Evolutionary conservation across 2,113 vertebrate species (phyloP).

Genomic region (Phalacrocorax brasilianus): DNA sequence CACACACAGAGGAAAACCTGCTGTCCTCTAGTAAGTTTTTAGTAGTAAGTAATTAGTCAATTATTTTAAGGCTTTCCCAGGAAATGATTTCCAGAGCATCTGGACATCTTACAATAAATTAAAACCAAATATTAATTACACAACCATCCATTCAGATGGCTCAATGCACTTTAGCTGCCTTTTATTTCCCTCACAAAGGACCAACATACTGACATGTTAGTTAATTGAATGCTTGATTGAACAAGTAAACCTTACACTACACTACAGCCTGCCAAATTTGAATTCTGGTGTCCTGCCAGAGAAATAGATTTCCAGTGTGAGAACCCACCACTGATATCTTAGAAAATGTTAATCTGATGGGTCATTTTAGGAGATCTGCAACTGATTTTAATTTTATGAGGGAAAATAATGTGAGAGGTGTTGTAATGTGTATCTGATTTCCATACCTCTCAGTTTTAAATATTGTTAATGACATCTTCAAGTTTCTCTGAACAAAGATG

Average conservation of each 20-base stretch:
- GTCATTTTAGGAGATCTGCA: not conserved
- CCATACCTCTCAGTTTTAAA: not conserved
- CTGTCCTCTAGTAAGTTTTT: not conserved
- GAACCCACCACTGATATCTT: not conserved
- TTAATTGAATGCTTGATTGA: conserved; percentile 68
- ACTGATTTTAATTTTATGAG: not conserved
- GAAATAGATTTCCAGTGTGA: conserved; percentile 1
- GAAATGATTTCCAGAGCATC: conserved; percentile 18
- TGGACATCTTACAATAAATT: conserved; percentile 46
- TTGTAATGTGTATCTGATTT: not conserved
- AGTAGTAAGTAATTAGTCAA: not conserved
- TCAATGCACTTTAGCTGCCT: conserved; percentile 45
- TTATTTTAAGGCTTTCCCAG: conserved; percentile 28
- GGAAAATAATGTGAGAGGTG: not conserved
- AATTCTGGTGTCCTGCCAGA: conserved; percentile 41
- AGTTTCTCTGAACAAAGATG: not conserved
- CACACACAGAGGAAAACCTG: not conserved
- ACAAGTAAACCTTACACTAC: conserved; percentile 45
- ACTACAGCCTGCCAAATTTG: conserved; percentile 44
- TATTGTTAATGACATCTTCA: not conserved
- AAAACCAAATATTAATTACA: conserved; percentile 71
- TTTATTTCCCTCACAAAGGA: conserved; percentile 63
- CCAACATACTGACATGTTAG: conserved; percentile 34
- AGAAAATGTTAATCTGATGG: not conserved
- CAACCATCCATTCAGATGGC: not conserved